phyloP scores from a whole-genome alignment of 2,888 invertebrate genomes.

The Enchytraeus crypticus region DNA sequence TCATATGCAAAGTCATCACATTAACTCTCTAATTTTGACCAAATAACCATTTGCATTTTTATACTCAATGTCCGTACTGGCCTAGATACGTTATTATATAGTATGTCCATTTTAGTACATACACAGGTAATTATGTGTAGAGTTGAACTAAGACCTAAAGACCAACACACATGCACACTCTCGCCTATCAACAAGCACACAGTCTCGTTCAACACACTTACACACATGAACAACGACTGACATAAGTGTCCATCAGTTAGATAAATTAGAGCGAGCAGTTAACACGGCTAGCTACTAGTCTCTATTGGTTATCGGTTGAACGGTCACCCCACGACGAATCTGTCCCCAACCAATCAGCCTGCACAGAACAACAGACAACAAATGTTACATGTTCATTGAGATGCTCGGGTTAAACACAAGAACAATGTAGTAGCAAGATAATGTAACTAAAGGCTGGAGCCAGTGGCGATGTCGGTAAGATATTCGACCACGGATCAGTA shows the following conservation, averaged over 20 bases:
- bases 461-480: too few species aligned
- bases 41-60: too few species aligned
- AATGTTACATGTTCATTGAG: neutral
- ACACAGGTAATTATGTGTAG: too few species aligned
- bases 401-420: neutral
- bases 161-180: too few species aligned
- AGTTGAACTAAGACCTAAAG: too few species aligned
- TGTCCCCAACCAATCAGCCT: conserved; percentile 99
- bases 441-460: neutral
- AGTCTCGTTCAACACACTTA: neutral
- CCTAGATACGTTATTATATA: too few species aligned
- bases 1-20: too few species aligned
- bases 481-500: too few species aligned
- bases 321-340: conserved; percentile 91
- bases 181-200: too few species aligned
- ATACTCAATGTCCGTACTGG: too few species aligned
- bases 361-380: conserved; percentile 34
- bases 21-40: too few species aligned
- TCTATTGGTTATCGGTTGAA: conserved; percentile 59
- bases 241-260: neutral
- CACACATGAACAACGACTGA: neutral
- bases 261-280: neutral
- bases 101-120: too few species aligned
- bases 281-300: neutral
- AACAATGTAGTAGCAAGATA: neutral